These are phyloP conservation scores for Drosophila suzukii DNA, from an alignment of 1,140 invertebrate species.

Conservation along the genomic window DNA sequence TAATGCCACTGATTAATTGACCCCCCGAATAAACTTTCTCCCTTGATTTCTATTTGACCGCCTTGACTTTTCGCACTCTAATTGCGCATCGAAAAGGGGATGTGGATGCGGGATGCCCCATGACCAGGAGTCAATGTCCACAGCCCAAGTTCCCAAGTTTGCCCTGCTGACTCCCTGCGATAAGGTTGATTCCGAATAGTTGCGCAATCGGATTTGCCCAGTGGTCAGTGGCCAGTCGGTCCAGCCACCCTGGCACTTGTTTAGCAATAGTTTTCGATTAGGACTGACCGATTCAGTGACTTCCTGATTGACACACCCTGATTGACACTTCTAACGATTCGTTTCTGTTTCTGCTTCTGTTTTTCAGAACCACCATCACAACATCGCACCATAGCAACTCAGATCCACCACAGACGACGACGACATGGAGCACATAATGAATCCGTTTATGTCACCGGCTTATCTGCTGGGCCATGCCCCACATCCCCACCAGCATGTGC, in stretches of 20 bases:
- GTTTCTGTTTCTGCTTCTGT: slow-evolving; percentile 5
- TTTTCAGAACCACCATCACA: slow-evolving; percentile 33
- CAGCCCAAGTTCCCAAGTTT: slow-evolving; percentile 7
- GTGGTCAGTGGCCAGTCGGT: background rate
- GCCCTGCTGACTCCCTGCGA: slow-evolving; percentile 25
- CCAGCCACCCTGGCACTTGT: slow-evolving; percentile 16
- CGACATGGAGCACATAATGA: slow-evolving; percentile 81
- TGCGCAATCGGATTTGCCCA: slow-evolving; percentile 19
- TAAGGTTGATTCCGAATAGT: slow-evolving; percentile 26
- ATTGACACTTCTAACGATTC: slow-evolving; percentile 35
- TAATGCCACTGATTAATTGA: slow-evolving; percentile 19
- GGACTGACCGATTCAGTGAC: slow-evolving; percentile 57
- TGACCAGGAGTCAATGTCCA: slow-evolving; percentile 3
- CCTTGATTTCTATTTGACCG: background rate
- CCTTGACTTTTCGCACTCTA: slow-evolving; percentile 5
- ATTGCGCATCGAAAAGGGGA: slow-evolving; percentile 7
- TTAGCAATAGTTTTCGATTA: slow-evolving; percentile 53
- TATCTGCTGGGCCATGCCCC: slow-evolving; percentile 68
- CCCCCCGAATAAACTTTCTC: background rate
- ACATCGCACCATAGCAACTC: background rate
- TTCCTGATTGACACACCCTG: slow-evolving; percentile 61
- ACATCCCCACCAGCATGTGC: slow-evolving; percentile 33
- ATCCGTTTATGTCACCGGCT: slow-evolving; percentile 74
- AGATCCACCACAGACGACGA: slow-evolving; percentile 2
- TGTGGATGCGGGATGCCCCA: slow-evolving; percentile 1